Evolutionary conservation across 2,888 invertebrate genomes (phyloP).

Genomic region (Pyrrhia umbra): DNA sequence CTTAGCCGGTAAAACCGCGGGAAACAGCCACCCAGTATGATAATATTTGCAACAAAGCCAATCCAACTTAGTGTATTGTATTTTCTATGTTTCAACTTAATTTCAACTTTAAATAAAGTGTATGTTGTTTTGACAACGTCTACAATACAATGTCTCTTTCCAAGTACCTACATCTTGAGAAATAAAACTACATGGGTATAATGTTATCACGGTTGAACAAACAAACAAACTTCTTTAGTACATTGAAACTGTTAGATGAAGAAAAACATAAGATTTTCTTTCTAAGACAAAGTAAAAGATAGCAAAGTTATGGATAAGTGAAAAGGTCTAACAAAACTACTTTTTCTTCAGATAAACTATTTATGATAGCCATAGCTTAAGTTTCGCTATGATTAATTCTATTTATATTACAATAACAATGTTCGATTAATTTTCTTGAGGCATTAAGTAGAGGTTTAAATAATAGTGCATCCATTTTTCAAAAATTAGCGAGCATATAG

Average conservation of each 20-base stretch:
- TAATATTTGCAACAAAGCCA: background rate
- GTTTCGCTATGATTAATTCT: no score
- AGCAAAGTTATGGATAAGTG: background rate
- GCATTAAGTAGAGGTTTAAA: no score
- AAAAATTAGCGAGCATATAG: no score
- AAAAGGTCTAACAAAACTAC: background rate
- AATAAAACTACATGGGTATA: background rate
- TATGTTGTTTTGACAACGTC: background rate
- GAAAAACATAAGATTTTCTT: conserved; percentile 1
- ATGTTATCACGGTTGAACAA: background rate
- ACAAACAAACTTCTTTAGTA: background rate
- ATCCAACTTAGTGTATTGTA: background rate
- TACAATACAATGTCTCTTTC: background rate
- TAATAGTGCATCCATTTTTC: no score
- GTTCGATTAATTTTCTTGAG: no score
- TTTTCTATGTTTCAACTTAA: background rate
- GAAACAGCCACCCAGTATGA: no score
- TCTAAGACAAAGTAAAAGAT: background rate
- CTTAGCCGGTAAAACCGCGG: no score
- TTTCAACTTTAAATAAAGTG: background rate
- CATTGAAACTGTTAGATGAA: background rate
- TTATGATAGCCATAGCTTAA: background rate
- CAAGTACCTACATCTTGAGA: background rate
- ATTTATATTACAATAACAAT: no score
- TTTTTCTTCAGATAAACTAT: background rate